Evolutionary conservation across 2,888 invertebrate genomes (phyloP).

Genomic region (Dermolepida albohirtum): DNA sequence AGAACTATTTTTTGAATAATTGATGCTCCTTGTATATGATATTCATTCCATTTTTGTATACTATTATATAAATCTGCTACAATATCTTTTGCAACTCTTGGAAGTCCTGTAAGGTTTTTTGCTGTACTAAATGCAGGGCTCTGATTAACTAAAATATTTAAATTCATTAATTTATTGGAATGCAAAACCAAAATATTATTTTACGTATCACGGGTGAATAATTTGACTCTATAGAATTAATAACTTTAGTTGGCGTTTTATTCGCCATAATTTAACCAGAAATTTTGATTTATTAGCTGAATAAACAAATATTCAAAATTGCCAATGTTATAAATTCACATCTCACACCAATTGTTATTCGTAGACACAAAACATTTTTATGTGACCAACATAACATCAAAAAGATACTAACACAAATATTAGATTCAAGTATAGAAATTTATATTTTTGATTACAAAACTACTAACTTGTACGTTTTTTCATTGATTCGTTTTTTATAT

Average conservation of each 20-base stretch:
- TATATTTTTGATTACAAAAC: no score
- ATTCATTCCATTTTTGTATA: slow-evolving; percentile 68
- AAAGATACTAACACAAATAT: no score
- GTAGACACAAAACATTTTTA: no score
- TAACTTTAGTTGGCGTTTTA: slow-evolving; percentile 36
- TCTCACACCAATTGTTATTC: no score
- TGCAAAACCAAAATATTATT: background rate
- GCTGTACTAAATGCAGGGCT: slow-evolving; percentile 49
- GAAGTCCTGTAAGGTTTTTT: slow-evolving; percentile 70
- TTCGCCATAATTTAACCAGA: slow-evolving; percentile 29
- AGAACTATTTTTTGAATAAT: slow-evolving; percentile 63
- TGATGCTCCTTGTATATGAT: slow-evolving; percentile 64
- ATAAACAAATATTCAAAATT: no score
- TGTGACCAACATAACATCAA: background rate
- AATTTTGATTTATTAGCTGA: slow-evolving; percentile 34
- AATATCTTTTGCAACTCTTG: slow-evolving; percentile 69
- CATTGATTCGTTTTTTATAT: no score
- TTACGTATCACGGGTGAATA: slow-evolving; percentile 31
- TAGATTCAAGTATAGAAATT: no score
- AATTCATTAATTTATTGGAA: no score
- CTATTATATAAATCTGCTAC: slow-evolving; percentile 68
- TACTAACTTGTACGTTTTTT: no score
- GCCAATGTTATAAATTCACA: no score
- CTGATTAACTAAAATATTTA: no score
- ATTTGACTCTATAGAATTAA: background rate